Conservation (phyloP, 2,113 vertebrate species). For the Nipponia nippon region DNA sequence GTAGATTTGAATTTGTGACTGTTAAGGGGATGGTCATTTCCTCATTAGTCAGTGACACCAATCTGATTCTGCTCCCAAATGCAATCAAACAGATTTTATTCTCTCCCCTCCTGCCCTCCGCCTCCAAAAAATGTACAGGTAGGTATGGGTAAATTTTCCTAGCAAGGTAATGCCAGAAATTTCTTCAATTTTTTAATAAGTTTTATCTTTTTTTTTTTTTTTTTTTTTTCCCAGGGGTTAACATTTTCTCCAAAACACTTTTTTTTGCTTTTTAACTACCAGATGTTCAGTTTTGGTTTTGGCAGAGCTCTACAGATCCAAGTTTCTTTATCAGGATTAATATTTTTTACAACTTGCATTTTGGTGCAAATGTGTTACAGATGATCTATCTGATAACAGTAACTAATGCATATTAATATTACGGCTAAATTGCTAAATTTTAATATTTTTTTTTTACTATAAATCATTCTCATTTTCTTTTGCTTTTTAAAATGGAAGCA, state of each 20-base stretch:
- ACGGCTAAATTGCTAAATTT: not conserved
- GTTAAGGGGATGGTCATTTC: not conserved
- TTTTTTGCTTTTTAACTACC: not conserved
- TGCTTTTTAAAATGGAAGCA: not conserved
- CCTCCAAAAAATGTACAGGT: not conserved
- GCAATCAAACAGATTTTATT: not conserved
- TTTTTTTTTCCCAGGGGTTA: not conserved
- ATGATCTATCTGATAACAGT: not conserved
- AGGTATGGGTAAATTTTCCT: not conserved
- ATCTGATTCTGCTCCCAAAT: not conserved
- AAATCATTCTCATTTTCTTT: not conserved
- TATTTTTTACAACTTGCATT: not conserved
- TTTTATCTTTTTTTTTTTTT: too few relatives aligned
- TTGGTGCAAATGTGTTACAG: not conserved
- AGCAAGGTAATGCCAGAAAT: not conserved
- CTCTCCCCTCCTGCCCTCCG: not conserved
- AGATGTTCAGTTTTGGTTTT: not conserved
- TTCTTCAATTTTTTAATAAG: not conserved
- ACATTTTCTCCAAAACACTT: not conserved
- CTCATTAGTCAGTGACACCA: not conserved
- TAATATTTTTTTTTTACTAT: not conserved
- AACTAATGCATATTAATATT: not conserved
- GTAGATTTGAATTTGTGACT: not conserved
- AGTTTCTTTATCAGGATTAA: not conserved
- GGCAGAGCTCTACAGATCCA: not conserved